phyloP scores from a whole-genome alignment of 2,888 invertebrate genomes.

The Sinhomidia bicolor region DNA sequence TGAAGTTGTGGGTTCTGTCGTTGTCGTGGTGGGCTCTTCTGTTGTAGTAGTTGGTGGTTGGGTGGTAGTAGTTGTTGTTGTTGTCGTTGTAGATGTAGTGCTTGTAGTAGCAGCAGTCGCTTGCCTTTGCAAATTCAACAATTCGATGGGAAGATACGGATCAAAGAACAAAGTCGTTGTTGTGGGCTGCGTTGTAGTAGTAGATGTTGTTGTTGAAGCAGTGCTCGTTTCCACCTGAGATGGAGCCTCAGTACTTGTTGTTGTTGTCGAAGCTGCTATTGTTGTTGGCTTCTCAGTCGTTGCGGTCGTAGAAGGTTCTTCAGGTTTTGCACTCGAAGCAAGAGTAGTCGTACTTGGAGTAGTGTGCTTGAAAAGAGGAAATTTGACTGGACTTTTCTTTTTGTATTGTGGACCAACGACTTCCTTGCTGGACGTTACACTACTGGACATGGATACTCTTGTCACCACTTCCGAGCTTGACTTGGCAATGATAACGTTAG shows the following conservation, averaged over 20 bases:
- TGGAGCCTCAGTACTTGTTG: too few species aligned
- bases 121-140: conserved; percentile 71
- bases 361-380: conserved; percentile 67
- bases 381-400: conserved; percentile 57
- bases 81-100: conserved; percentile 52
- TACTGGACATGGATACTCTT: conserved; percentile 59
- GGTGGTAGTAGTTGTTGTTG: conserved; percentile 41
- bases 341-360: conserved; percentile 62
- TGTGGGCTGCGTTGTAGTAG: conserved; percentile 56
- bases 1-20: conserved; percentile 9
- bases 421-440: conserved; percentile 62
- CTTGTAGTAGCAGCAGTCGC: not conserved
- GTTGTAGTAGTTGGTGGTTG: conserved; percentile 48
- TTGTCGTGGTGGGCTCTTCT: conserved; percentile 40
- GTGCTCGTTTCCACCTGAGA: conserved; percentile 59
- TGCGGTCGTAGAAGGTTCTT: not conserved
- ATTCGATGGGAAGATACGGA: conserved; percentile 71
- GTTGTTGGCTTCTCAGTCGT: conserved; percentile 39
- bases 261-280: conserved; percentile 9
- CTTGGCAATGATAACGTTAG: conserved; percentile 69
- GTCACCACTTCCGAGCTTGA: conserved; percentile 66
- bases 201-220: conserved; percentile 46
- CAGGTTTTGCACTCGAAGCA: not conserved
- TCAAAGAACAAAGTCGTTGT: conserved; percentile 64
- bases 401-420: conserved; percentile 52